Evolutionary conservation across 2,888 invertebrate species (phyloP), one percentile per base, ranked within the genome.

Genomic region (Eupithecia vulgata): DNA sequence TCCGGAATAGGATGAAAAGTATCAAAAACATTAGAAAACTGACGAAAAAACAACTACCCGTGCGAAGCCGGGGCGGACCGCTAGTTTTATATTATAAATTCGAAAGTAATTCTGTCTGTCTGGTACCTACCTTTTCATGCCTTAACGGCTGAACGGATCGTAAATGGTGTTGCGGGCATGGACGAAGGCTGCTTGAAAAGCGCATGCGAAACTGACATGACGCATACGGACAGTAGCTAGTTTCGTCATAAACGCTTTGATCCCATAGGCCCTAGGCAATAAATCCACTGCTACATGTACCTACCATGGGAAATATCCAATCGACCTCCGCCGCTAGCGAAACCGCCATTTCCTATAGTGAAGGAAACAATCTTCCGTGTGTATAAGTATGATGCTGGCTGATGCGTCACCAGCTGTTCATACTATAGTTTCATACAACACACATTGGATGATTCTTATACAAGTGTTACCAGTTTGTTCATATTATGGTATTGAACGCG

Each of bases 261-360:
- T 21, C 21, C 52, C 21, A 5, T 5, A 5, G 25, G 57, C 25
- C 57, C 25, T 57, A 57, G 25, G 57, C 57, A 57, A 57, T 57
- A 57, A n/a, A 57, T 17, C 17, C 17, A 12, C 5, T 61, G 7
- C 30, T 61, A 34, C 15, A 34, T 34, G 61, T 17, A 34, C 15
- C 61, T 17, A 34, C 15, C 61, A 61, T 17, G 65, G 21, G 17
- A 21, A 65, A n/a, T 40, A 65, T 65, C 17, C 12, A 64, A 65
- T 59, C 34, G 59, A 57, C 13, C 34, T 59, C 30, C 7, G 61
- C 25, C n/a, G 25, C 72, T 64, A 21, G 34, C 34, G 17, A 67
- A 48, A 40, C 61, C 37, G 59, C 48, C 21, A 67, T 59, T 75
- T 66, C 69, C 57, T 72, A 69, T 42, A 17, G 25, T n/a, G 48